Base-by-base conservation (phyloP, 2,113 vertebrate genomes). In the Sarotherodon lohbergeri region DNA sequence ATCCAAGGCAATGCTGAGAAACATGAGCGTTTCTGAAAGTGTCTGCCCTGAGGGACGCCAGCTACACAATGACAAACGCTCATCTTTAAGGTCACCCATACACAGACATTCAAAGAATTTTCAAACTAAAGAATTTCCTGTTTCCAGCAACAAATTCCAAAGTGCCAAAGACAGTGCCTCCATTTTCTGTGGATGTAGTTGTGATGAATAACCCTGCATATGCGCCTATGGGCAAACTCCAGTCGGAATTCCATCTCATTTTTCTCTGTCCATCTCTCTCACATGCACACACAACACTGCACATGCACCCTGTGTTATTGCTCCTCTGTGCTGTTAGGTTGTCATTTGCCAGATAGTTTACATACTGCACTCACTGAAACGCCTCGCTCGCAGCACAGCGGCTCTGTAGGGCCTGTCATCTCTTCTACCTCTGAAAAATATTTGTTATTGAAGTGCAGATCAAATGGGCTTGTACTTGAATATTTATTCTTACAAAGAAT, bases 1-100 rank as follows among this genome's bases (percentile, higher is more conserved):
- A 85, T 85, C 55, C 71, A 76, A 79, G 22, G 11, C 61, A 48
- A 89, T 5, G 4, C 54, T 71, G 17, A 27, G 29, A 83, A 86
- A 76, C 10, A 14, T 55, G 63, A 82, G 12, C 1, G 82, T 81
- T 22, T 88, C 29, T 29, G n/a, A 22, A 52, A 90, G 39, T 5
- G 16, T 73, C 57, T 82, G 71, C 90, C 91, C 66, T 52, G 80
- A 83, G 89, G 89, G 81, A 90, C 46, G 5, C 34, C 41, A 5
- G 68, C 78, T 80, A 16, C 82, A 94, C 86, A 94, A 86, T 56
- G 83, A 84, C 54, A 52, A 56, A 86, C 88, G 90, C 92, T 94
- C 90, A 94, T 57, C 83, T 63, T 43, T 76, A 80, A 90, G 85
- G 85, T 78, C 87, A 87, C 16, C 24, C 46, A 91, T 48, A 39